Percentiles rank a stretch among this genome's conserved stretches.
Conservation (phyloP, 2,113 vertebrate genomes). For the Himantopus leucocephalus region DNA sequence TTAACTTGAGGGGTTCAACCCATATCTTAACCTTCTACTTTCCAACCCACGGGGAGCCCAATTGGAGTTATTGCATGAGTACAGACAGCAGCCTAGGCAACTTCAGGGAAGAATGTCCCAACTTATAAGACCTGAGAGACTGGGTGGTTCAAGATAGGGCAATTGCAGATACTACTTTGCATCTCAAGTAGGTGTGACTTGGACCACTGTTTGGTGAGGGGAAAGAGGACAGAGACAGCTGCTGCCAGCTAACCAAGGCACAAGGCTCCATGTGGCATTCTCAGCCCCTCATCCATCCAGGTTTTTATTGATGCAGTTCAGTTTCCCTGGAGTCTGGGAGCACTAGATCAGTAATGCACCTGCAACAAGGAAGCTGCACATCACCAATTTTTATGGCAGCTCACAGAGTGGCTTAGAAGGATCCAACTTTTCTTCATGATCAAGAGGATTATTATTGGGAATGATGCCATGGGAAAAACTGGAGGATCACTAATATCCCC, state of each 20-base stretch:
- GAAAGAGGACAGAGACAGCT: not conserved
- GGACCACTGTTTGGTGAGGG: not conserved
- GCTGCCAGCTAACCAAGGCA: not conserved
- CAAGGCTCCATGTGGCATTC: not conserved
- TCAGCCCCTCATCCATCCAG: not conserved
- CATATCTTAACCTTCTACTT: not conserved
- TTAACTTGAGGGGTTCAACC: not conserved
- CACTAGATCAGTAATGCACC: rapidly evolving
- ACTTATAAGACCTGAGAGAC: not conserved
- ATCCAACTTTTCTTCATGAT: not conserved
- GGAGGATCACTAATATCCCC: not conserved
- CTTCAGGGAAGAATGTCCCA: not conserved
- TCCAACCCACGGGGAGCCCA: not conserved
- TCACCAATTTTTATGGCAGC: not conserved
- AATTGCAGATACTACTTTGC: not conserved
- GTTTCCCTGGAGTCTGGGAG: not conserved
- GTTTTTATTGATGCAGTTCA: not conserved
- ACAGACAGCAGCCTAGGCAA: not conserved
- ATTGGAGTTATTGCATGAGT: not conserved
- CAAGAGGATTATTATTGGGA: not conserved
- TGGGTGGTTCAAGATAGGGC: not conserved
- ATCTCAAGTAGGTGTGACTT: not conserved
- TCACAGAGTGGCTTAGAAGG: not conserved
- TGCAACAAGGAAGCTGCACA: not conserved
- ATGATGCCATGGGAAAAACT: not conserved